Evolutionary conservation across 2,888 invertebrate genomes (phyloP), one percentile per base, ranked within the genome.

Genomic region (Ichneumon xanthorius): DNA sequence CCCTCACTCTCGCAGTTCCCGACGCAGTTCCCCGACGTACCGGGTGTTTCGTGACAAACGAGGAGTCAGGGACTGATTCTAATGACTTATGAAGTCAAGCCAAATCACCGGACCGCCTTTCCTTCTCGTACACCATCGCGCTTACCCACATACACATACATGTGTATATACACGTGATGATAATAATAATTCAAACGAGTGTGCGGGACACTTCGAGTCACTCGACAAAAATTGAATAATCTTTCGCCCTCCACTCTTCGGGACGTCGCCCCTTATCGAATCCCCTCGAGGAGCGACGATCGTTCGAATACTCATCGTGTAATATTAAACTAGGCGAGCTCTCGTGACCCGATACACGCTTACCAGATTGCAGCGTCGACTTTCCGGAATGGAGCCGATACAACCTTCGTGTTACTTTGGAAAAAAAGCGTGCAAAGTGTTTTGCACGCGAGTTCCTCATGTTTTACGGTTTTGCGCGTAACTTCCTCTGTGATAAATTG

Each of bases 21-120:
- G 40, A 1, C 26, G 71, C 61, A 71, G 71, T 71, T 71, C 11
- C 48, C 53, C 58, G 79, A 82, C 85, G 87, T 87, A 88, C 84
- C 89, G 91, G 90, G 90, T 89, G 90, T 90, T 91, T 89, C 88
- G 87, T 88, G 89, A 89, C 89, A 89, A 90, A 90, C 89, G 89
- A 90, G 86, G 89, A 90, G 88, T 88, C 89, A 61, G 88, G 89
- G 89, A 92, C 89, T 93, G 94, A 93, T 92, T 93, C 93, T 93
- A 93, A 94, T 92, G 93, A 93, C 93, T 93, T 92, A 92, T 93
- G 93, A 93, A 94, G 94, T 93, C 93, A 93, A 93, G 92, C 93
- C 92, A 93, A 93, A 94, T 93, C 93, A 93, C 93, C 93, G 89
- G 86, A 87, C 88, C 84, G 80, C 86, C 83, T 78, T 77, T 77